These are phyloP conservation scores for Netelia inedita DNA, from an alignment of 2,888 invertebrate genomes.

Conservation along the genomic window DNA sequence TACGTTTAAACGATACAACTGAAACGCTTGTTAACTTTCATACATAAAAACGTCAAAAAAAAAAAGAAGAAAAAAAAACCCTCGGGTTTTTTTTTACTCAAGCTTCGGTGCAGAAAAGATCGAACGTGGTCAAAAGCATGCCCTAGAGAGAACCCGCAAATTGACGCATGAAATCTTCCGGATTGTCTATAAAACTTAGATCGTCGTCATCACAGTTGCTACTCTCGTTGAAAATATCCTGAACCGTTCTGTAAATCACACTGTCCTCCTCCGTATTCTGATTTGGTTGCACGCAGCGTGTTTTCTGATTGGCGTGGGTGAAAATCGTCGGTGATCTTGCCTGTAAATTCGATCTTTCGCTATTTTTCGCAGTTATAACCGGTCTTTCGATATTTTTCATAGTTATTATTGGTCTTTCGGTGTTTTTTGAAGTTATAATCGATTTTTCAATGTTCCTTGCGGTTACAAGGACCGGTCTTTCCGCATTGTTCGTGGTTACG, in stretches of 20 bases:
- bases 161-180: conserved; percentile 63
- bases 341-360: not conserved
- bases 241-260: conserved; percentile 78
- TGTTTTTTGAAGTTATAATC: not conserved
- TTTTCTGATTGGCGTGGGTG: not conserved
- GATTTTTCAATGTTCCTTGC: conserved; percentile 58
- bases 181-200: conserved; percentile 57
- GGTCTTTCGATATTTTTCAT: not conserved
- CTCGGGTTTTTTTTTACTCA: not conserved
- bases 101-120: not conserved
- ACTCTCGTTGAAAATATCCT: conserved; percentile 82
- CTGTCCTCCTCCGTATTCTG: conserved; percentile 28
- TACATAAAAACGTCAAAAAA: conserved; percentile 6
- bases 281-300: conserved; percentile 11
- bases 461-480: conserved; percentile 72
- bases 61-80: not conserved
- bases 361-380: not conserved
- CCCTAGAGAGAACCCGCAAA: conserved; percentile 57
- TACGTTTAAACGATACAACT: conserved; percentile 9
- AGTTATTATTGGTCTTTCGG: not conserved
- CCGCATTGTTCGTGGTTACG: conserved; percentile 25
- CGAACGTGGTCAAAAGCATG: not conserved
- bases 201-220: conserved; percentile 78
- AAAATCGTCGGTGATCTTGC: not conserved
- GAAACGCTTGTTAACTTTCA: conserved; percentile 1